phyloP scores from a whole-genome alignment of 2,888 invertebrate genomes.

The Drosophila austrosaltans region DNA sequence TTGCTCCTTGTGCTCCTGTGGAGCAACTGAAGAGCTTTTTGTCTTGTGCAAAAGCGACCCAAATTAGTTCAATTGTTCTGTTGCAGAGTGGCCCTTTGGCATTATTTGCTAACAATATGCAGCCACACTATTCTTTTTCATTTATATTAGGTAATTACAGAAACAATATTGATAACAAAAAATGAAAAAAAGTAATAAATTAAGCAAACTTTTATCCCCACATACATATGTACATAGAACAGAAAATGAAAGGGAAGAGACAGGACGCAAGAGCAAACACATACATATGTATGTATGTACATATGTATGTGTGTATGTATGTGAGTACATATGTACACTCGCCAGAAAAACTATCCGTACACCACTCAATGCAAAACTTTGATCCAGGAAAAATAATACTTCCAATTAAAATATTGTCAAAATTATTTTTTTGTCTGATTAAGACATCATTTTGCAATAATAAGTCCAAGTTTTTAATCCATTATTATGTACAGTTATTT shows the following conservation, averaged over 20 bases:
- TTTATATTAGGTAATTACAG: not conserved
- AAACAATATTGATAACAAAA: constrained; percentile 42
- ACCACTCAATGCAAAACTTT: no score
- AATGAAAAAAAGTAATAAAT: constrained; percentile 48
- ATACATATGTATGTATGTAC: no score
- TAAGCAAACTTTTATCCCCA: constrained; percentile 49
- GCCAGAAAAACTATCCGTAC: no score
- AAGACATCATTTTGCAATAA: no score
- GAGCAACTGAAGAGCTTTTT: constrained; percentile 2
- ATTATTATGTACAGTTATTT: no score
- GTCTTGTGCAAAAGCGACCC: not conserved
- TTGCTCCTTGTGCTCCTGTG: not conserved
- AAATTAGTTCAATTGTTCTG: constrained; percentile 1
- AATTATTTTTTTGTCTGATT: no score
- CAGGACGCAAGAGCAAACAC: constrained; percentile 53
- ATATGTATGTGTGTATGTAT: constrained; percentile 21
- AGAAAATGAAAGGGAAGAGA: not conserved
- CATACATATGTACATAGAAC: constrained; percentile 15
- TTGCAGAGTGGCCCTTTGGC: not conserved
- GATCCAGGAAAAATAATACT: no score
- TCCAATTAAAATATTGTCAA: no score
- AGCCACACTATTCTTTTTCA: constrained; percentile 4
- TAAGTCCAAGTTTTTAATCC: no score
- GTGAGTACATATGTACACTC: no score
- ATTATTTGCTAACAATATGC: constrained; percentile 21